Evolutionary conservation across 2,113 vertebrate genomes (phyloP).

Genomic region (Tinamus guttatus): DNA sequence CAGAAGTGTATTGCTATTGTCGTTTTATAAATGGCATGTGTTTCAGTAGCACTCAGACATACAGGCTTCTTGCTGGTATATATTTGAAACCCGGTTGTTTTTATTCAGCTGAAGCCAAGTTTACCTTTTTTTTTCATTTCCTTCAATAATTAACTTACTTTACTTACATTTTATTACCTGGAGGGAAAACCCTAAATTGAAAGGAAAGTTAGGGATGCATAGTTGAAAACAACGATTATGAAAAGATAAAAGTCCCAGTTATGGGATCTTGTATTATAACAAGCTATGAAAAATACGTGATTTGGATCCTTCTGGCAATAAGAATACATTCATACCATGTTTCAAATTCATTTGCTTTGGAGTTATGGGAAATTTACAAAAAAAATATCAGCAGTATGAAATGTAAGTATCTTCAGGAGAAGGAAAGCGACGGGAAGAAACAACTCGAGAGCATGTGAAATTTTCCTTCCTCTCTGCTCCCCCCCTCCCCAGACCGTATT

Average conservation of each 20-base stretch:
- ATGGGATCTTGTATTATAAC: slow-evolving; percentile 25
- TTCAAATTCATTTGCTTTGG: slow-evolving; percentile 9
- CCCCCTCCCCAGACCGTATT: neutral
- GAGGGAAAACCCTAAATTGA: slow-evolving; percentile 34
- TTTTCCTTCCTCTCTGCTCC: neutral
- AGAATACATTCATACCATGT: slow-evolving; percentile 5
- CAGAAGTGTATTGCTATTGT: slow-evolving; percentile 72
- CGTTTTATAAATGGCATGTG: slow-evolving; percentile 64
- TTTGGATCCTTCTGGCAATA: slow-evolving; percentile 1
- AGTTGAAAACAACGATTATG: slow-evolving; percentile 53
- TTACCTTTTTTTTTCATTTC: slow-evolving; percentile 62
- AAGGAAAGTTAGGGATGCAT: slow-evolving; percentile 25
- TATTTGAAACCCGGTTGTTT: slow-evolving; percentile 73
- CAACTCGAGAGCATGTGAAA: neutral
- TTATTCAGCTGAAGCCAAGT: slow-evolving; percentile 69
- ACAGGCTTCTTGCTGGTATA: slow-evolving; percentile 64
- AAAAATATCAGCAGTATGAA: neutral
- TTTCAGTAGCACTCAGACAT: slow-evolving; percentile 72
- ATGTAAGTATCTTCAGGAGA: neutral
- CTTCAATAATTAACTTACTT: slow-evolving; percentile 75
- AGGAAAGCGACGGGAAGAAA: neutral
- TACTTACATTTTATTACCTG: slow-evolving; percentile 69
- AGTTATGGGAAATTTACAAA: neutral
- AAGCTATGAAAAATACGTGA: neutral
- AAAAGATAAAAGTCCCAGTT: slow-evolving; percentile 32